phyloP scores from a whole-genome alignment of 1,140 invertebrate genomes.

The Drosophila subpulchrella region DNA sequence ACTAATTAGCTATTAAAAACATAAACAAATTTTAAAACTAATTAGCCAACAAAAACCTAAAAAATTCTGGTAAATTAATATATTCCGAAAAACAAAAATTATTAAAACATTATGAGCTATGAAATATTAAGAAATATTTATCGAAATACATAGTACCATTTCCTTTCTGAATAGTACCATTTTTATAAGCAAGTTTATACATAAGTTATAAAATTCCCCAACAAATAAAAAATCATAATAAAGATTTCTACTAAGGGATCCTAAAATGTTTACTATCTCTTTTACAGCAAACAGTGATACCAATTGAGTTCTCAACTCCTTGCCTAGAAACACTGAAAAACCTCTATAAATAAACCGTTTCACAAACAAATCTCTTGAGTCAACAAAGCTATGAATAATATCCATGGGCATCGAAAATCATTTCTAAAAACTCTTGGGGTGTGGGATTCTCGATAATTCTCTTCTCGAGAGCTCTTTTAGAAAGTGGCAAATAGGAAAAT shows the following conservation, averaged over 20 bases:
- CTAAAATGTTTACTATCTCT: not conserved
- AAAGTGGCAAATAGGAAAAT: not conserved
- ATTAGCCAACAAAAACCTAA: no score
- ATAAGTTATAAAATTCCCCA: no score
- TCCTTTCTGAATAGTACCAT: no score
- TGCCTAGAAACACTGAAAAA: not conserved
- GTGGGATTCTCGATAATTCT: constrained; percentile 12
- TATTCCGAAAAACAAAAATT: no score
- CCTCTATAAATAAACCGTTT: not conserved
- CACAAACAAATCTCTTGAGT: constrained; percentile 12
- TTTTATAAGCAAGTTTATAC: not conserved
- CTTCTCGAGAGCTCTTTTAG: constrained; percentile 4
- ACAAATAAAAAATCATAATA: not conserved
- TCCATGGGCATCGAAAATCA: constrained; percentile 21
- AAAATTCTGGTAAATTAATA: no score
- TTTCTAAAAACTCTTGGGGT: constrained; percentile 9
- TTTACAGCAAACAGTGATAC: not conserved
- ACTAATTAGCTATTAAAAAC: no score
- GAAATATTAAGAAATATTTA: no score
- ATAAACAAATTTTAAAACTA: no score
- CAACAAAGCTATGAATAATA: constrained; percentile 16
- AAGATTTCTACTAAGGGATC: not conserved
- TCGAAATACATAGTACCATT: no score
- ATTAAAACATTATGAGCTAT: no score
- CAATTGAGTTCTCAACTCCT: constrained; percentile 6